Evolutionary conservation across 2,113 vertebrate species (phyloP).

Genomic region (Sebastes schlegelii): DNA sequence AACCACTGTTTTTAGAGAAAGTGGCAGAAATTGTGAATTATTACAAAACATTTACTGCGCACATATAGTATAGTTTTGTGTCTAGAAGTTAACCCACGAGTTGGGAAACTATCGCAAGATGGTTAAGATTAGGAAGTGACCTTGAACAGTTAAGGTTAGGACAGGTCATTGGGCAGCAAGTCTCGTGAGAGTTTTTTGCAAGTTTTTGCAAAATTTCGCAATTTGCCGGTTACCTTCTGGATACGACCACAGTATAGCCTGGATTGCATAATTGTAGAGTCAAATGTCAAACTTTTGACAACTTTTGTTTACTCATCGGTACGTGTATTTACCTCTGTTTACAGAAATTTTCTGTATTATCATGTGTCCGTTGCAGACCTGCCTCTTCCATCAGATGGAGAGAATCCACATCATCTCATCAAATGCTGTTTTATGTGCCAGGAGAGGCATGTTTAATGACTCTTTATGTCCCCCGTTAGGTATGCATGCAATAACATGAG

Average conservation of each 20-base stretch:
- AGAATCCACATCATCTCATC: not conserved
- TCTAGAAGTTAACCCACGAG: too few relatives aligned
- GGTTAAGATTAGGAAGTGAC: too few relatives aligned
- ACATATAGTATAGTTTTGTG: not conserved
- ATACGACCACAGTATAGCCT: not conserved
- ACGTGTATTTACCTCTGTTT: not conserved
- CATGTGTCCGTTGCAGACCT: constrained; percentile 5
- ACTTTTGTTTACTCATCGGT: not conserved
- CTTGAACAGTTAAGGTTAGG: too few relatives aligned
- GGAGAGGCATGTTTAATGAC: not conserved
- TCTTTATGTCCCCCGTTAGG: not conserved
- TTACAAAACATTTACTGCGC: not conserved
- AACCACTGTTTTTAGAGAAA: not conserved
- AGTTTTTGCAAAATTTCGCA: too few relatives aligned
- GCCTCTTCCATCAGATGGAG: not conserved
- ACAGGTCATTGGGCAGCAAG: too few relatives aligned
- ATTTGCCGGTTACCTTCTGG: too few relatives aligned
- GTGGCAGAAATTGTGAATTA: not conserved
- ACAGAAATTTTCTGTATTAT: not conserved
- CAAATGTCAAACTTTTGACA: not conserved
- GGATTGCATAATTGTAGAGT: not conserved
- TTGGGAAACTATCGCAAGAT: too few relatives aligned
- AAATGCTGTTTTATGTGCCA: not conserved
- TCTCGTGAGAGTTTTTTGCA: too few relatives aligned
- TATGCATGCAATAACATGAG: constrained; percentile 8